phyloP scores from a whole-genome alignment of 2,888 invertebrate genomes.

The Drosophila neotestacea region DNA sequence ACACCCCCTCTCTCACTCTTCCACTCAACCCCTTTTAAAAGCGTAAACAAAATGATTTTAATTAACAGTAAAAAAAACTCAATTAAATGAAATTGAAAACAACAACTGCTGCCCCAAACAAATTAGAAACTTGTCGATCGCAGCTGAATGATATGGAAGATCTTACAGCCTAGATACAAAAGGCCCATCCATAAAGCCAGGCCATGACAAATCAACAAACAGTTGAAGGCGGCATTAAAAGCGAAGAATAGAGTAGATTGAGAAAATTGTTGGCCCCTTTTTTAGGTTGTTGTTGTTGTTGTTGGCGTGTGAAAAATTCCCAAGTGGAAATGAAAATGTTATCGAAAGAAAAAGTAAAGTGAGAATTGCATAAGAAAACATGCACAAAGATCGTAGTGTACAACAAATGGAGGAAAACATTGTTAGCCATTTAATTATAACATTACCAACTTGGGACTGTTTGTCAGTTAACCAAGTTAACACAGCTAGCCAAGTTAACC shows the following conservation, averaged over 20 bases:
- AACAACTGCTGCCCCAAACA: slow-evolving; percentile 37
- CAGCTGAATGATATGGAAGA: slow-evolving; percentile 36
- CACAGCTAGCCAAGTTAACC: slow-evolving; percentile 4
- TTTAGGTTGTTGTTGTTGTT: background rate
- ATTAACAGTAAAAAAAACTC: slow-evolving; percentile 50
- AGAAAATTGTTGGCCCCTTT: slow-evolving; percentile 15
- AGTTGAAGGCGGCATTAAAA: background rate
- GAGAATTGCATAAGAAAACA: slow-evolving; percentile 68
- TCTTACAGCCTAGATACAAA: slow-evolving; percentile 30
- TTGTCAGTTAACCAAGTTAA: background rate
- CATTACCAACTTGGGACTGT: slow-evolving; percentile 48
- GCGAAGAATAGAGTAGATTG: background rate
- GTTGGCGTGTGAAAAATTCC: slow-evolving; percentile 53
- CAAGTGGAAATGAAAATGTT: slow-evolving; percentile 32
- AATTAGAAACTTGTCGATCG: slow-evolving; percentile 60
- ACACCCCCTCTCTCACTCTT: background rate
- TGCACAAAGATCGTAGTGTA: background rate
- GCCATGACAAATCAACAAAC: slow-evolving; percentile 18
- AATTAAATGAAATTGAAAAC: slow-evolving; percentile 61
- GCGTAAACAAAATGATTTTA: slow-evolving; percentile 54
- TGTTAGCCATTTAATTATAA: slow-evolving; percentile 59
- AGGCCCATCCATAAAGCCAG: slow-evolving; percentile 15
- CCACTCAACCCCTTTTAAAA: background rate
- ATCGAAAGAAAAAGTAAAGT: slow-evolving; percentile 52
- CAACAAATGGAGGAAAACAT: slow-evolving; percentile 29